These are phyloP conservation scores for Rhynchotus rufescens DNA, from an alignment of 2,797 vertebrate species.

Conservation along the genomic window DNA sequence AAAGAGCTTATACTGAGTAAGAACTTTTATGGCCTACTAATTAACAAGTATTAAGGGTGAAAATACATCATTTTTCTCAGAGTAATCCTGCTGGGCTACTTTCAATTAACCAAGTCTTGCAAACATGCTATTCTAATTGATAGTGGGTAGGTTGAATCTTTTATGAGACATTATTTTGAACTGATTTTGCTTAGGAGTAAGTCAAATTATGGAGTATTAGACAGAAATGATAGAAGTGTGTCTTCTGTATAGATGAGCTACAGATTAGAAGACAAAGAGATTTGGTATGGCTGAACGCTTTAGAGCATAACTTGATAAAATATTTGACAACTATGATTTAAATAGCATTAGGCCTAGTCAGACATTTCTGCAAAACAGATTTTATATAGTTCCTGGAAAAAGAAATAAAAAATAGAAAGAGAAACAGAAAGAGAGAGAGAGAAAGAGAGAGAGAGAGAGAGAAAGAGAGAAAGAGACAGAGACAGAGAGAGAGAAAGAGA, in stretches of 20 bases:
- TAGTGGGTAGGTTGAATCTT: background rate
- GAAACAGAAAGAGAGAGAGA: too few relatives aligned
- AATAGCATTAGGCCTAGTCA: background rate
- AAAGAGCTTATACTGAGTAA: background rate
- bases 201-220: background rate
- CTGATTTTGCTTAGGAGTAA: background rate
- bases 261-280: background rate
- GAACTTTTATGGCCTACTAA: background rate
- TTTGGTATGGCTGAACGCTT: background rate
- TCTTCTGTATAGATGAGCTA: background rate
- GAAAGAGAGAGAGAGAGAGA: background rate
- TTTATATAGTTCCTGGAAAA: background rate
- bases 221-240: background rate
- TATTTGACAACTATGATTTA: background rate
- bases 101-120: conserved; percentile 16
- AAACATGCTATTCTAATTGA: background rate
- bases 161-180: background rate
- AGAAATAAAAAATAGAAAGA: background rate
- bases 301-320: conserved; percentile 7
- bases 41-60: conserved; percentile 1
- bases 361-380: background rate
- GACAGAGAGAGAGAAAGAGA: too few relatives aligned
- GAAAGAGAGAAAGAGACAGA: background rate
- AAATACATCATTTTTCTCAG: conserved; percentile 11
- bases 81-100: conserved; percentile 2